Base-by-base conservation (phyloP, 2,797 vertebrate species). In the Gymnoscopelus braueri region DNA sequence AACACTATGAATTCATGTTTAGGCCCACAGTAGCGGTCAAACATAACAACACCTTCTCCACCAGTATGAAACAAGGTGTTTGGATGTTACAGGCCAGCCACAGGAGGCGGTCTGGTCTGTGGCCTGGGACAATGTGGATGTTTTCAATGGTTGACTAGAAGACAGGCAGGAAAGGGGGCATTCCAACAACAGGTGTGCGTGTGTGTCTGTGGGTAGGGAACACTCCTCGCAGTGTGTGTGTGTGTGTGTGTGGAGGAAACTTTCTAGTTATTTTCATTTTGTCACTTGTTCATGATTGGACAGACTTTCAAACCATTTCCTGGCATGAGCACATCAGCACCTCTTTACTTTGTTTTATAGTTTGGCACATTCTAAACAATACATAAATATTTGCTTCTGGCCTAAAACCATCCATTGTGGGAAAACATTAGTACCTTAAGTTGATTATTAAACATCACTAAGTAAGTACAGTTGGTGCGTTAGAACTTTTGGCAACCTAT, bases 81-180 rank as follows among this genome's bases (percentile, higher is more conserved):
- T 44, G 39, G 39, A 44, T 10, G 39, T 9, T 9, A 9, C 39
- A 44, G 39, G 39, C 8, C 8, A 44, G 39, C 50, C 50, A 5
- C 50, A n/a, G n/a, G 50, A 51, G 14, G 14, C 49, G 14, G 49
- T 39, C 35, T 39, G 14, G 49, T 39, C 35, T 39, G 35, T n/a
- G 49, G 49, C 14, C 12, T 50, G 11, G 49, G 49, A 50, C 49
- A 35, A 35, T 35, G 32, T 12, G 49, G 49, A 51, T 51, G 49
- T n/a, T 13, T 51, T n/a, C 4, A 13, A 51, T 51, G 49, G 49
- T 51, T 51, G 5, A 51, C 39, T 39, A 35, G 52, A 44, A 2
- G 60, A 82, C 26, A 49, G 19, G 51, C 77, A 51, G 65, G 75
- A 63, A 8, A 0, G 72, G 52, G 50, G 57, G 59, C 82, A 80